These are phyloP conservation scores for Cygnus buccinator DNA, from an alignment of 2,113 vertebrate genomes.

Conservation along the genomic window DNA sequence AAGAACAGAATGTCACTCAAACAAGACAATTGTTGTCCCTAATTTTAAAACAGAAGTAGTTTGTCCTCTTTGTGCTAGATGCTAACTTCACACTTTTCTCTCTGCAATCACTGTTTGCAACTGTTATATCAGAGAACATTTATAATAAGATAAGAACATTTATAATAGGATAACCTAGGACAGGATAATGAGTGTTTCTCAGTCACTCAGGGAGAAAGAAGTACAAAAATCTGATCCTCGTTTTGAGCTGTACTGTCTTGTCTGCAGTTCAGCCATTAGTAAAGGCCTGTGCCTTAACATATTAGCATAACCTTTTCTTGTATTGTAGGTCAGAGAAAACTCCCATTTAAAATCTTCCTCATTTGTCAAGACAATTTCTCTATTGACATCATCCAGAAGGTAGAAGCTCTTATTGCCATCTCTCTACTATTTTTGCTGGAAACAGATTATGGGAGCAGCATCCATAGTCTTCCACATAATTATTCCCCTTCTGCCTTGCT, in stretches of 20 bases:
- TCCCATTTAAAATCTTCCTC: slow-evolving; percentile 59
- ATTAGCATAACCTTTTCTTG: slow-evolving; percentile 65
- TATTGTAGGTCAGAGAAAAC: slow-evolving; percentile 57
- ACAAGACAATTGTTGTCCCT: not conserved
- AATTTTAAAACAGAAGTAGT: not conserved
- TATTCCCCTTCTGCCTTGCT: not conserved
- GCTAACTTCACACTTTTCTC: slow-evolving; percentile 27
- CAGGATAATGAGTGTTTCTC: slow-evolving; percentile 58
- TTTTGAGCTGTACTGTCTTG: not conserved
- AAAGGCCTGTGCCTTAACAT: slow-evolving; percentile 39
- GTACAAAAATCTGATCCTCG: not conserved
- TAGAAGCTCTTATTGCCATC: not conserved
- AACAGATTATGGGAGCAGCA: not conserved
- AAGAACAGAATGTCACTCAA: not conserved
- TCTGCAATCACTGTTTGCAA: slow-evolving; percentile 3
- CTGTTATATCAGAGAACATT: slow-evolving; percentile 28
- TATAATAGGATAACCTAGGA: slow-evolving; percentile 44
- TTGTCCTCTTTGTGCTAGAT: slow-evolving; percentile 12
- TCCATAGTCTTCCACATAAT: slow-evolving; percentile 9
- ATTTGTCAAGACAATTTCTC: slow-evolving; percentile 68
- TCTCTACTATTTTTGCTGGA: slow-evolving; percentile 32
- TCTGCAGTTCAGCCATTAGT: slow-evolving; percentile 44
- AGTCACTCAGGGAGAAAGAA: slow-evolving; percentile 31
- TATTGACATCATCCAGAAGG: slow-evolving; percentile 47
- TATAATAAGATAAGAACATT: slow-evolving; percentile 53